These are phyloP conservation scores for Percopsis omiscomaycus DNA, from an alignment of 2,797 vertebrate genomes.

Conservation along the genomic window DNA sequence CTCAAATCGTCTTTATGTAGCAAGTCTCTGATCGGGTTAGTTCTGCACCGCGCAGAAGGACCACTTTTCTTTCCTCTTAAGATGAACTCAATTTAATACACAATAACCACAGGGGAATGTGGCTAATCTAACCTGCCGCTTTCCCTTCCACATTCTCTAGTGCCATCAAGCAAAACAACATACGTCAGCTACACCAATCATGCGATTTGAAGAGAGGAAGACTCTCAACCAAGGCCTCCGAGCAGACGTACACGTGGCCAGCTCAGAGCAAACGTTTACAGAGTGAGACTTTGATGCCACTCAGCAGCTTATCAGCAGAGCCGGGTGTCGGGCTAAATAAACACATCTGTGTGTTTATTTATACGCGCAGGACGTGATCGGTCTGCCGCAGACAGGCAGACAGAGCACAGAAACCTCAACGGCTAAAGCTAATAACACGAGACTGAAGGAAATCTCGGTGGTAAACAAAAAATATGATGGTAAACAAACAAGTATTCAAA, in stretches of 20 bases:
- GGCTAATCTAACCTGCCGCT: constrained; percentile 10
- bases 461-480: constrained; percentile 3
- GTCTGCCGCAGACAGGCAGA: constrained; percentile 12
- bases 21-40: constrained; percentile 16
- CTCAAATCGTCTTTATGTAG: constrained; percentile 33
- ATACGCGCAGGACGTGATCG: constrained; percentile 46
- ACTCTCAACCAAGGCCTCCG: constrained; percentile 11
- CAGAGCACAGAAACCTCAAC: constrained; percentile 21
- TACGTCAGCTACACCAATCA: constrained; percentile 98
- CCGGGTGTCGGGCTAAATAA: constrained; percentile 19
- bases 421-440: constrained; percentile 10
- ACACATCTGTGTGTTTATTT: constrained; percentile 42
- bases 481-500: constrained; percentile 29
- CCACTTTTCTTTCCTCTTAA: background rate
- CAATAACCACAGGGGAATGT: background rate
- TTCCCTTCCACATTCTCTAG: constrained; percentile 57
- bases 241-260: constrained; percentile 21
- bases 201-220: constrained; percentile 79
- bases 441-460: constrained; percentile 9
- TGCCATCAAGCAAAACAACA: constrained; percentile 89
- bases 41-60: background rate
- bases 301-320: constrained; percentile 39
- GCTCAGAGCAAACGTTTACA: constrained; percentile 8
- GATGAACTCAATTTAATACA: background rate
- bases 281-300: constrained; percentile 43